phyloP scores from a whole-genome alignment of 1,140 invertebrate species.

The Aphidius ervi region DNA sequence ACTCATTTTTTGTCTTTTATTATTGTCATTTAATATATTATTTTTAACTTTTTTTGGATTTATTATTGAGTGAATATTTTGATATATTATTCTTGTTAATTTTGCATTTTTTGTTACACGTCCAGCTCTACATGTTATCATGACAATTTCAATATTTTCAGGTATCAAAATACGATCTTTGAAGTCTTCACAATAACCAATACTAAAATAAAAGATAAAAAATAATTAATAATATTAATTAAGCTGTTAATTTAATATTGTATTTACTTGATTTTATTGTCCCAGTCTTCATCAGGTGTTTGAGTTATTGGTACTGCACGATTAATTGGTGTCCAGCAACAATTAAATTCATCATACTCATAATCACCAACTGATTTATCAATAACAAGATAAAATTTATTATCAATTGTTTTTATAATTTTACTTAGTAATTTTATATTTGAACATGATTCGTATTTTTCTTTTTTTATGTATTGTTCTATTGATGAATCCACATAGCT shows the following conservation, averaged over 20 bases:
- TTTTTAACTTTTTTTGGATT: slow-evolving; percentile 42
- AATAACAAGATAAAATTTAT: slow-evolving; percentile 34
- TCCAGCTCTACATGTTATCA: slow-evolving; percentile 46
- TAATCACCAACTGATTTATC: slow-evolving; percentile 34
- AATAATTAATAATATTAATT: not conserved
- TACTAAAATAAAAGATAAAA: slow-evolving; percentile 34
- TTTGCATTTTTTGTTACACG: slow-evolving; percentile 30
- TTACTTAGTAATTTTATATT: slow-evolving; percentile 50
- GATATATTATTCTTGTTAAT: slow-evolving; percentile 41
- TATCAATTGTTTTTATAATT: slow-evolving; percentile 43
- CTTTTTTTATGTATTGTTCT: slow-evolving; percentile 56
- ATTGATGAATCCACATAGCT: slow-evolving; percentile 66
- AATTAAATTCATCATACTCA: slow-evolving; percentile 38
- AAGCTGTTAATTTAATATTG: not conserved
- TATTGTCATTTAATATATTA: slow-evolving; percentile 27
- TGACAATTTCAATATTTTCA: slow-evolving; percentile 42
- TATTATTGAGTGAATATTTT: slow-evolving; percentile 53
- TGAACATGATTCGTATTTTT: slow-evolving; percentile 58
- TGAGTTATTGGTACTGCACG: slow-evolving; percentile 32
- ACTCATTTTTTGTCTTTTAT: slow-evolving; percentile 48
- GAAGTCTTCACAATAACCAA: slow-evolving; percentile 48
- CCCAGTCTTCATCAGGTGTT: slow-evolving; percentile 34
- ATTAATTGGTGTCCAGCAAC: slow-evolving; percentile 56
- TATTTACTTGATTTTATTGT: slow-evolving; percentile 52
- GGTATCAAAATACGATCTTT: slow-evolving; percentile 39